phyloP scores from a whole-genome alignment of 2,113 vertebrate genomes.

The Aramus guarauna region DNA sequence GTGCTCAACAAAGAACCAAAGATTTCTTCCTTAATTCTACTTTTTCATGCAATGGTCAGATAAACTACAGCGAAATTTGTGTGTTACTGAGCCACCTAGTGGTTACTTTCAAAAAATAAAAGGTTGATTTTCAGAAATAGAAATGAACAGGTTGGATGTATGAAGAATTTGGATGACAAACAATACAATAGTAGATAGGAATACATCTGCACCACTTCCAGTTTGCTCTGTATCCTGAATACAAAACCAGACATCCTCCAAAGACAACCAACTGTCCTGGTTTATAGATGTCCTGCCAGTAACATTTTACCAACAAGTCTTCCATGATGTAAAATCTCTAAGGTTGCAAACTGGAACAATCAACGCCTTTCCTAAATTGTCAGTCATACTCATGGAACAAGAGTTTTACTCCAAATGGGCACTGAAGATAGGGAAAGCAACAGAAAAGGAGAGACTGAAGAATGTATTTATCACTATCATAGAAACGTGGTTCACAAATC shows the following conservation, averaged over 20 bases:
- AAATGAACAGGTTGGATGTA: background rate
- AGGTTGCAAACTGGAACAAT: background rate
- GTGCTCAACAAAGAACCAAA: background rate
- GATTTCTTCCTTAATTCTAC: background rate
- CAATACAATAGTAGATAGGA: rapidly evolving
- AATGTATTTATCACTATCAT: background rate
- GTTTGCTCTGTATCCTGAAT: background rate
- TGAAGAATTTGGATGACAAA: background rate
- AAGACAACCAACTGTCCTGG: background rate
- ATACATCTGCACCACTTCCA: background rate
- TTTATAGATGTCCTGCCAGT: background rate
- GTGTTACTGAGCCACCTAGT: conserved; percentile 12
- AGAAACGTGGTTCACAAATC: background rate
- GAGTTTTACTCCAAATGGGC: background rate
- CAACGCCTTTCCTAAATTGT: background rate
- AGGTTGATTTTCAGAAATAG: background rate
- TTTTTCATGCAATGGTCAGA: background rate
- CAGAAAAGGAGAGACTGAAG: background rate
- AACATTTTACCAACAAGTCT: background rate
- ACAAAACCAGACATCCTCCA: background rate
- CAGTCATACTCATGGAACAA: background rate
- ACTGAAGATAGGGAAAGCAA: background rate
- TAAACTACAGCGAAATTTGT: background rate
- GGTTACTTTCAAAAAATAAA: background rate
- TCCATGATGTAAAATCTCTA: background rate